phyloP scores from a whole-genome alignment of 1,140 invertebrate species.

The Lepidurus arcticus region DNA sequence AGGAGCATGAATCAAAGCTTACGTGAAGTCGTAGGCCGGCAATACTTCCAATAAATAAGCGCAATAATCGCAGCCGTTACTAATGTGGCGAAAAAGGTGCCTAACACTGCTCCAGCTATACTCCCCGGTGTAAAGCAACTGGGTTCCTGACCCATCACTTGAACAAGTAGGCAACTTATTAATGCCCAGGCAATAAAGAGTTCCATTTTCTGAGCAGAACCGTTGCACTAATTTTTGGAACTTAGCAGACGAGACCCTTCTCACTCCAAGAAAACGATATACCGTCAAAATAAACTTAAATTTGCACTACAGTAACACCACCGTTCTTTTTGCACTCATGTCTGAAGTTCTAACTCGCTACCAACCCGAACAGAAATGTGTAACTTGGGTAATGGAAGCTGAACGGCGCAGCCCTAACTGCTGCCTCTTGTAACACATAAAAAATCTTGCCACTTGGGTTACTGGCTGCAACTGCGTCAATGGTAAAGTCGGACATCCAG shows the following conservation, averaged over 20 bases:
- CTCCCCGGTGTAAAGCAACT: constrained; percentile 48
- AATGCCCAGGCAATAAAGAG: neutral
- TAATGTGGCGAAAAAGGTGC: constrained; percentile 50
- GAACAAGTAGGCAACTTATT: neutral
- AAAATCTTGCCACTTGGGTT: neutral
- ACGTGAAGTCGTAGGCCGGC: constrained; percentile 9
- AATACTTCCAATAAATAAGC: constrained; percentile 37
- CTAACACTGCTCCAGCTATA: constrained; percentile 52
- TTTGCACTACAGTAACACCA: neutral
- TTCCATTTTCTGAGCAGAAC: neutral
- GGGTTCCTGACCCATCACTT: constrained; percentile 1
- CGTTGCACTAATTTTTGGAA: neutral
- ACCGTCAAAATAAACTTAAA: neutral
- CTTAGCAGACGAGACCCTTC: no score
- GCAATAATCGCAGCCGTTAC: constrained; percentile 44
- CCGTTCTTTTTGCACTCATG: neutral
- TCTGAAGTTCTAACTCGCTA: neutral
- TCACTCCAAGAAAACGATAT: neutral
- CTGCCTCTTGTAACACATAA: neutral
- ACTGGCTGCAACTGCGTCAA: constrained; percentile 8
- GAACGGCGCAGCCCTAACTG: neutral
- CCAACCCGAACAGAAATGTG: neutral
- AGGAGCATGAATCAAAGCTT: neutral
- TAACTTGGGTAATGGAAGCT: neutral
- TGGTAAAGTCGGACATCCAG: constrained; percentile 11